Evolutionary conservation across 1,140 invertebrate species (phyloP), one percentile per base, ranked within the genome.

Genomic region (Vanessa tameamea): DNA sequence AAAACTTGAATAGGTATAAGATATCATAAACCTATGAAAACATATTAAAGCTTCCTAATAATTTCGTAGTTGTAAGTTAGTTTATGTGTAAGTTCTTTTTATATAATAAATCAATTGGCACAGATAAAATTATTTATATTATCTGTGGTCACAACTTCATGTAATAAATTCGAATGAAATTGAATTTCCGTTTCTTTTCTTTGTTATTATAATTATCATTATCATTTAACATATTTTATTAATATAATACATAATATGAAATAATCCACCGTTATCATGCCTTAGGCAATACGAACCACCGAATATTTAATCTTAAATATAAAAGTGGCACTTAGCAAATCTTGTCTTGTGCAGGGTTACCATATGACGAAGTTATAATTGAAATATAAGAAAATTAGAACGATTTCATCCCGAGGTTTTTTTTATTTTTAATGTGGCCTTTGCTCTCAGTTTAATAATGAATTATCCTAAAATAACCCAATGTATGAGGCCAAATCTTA

Each of bases 11-110:
- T 68, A 55, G 50, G 66, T 43, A 37, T 55, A 43, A 43, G 37
- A 43, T 43, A 43, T 43, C 37, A 9, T 43, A 59, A 53, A 47
- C 51, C 66, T 57, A 59, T 69, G 53, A 59, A 43, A 53, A 67
- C 53, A 57, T 57, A 55, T 77, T 72, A 75, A 75, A 65, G 80
- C 87, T 88, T 87, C 85, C 86, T 89, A 87, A 64, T 75, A 85
- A 86, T 89, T 84, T 86, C 78, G 69, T 85, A 86, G 77, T 11
- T 43, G 67, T 79, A 79, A 81, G 65, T 64, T 74, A 73, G 57
- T 51, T 75, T 72, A 47, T 31, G 26, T 66, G 5, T 51, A 64
- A 47, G 55, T 48, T 65, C 61, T 72, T 57, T 72, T 43, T 57
- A 31, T 16, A 26, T 26, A 59, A 69, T 59, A 51, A 59, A n/a